Conservation (phyloP, 2,888 invertebrate genomes). For the Danaus chrysippus region DNA sequence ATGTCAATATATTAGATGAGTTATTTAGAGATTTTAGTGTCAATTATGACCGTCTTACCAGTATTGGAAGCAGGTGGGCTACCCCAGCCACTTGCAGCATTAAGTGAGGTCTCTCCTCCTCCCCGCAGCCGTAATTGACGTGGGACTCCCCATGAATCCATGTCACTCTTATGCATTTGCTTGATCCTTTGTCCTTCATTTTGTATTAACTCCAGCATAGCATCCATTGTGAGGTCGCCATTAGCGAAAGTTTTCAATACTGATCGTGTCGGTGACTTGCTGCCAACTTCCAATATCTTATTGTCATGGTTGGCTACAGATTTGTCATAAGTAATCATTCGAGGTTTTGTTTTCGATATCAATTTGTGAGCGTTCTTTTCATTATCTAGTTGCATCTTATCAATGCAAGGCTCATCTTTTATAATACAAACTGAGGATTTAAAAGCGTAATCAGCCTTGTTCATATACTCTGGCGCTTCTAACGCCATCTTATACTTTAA, state of each 20-base stretch:
- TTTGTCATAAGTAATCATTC: constrained; percentile 62
- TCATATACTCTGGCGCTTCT: constrained; percentile 76
- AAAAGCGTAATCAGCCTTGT: constrained; percentile 82
- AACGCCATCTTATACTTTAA: constrained; percentile 79
- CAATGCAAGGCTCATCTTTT: constrained; percentile 72
- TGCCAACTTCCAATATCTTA: constrained; percentile 59
- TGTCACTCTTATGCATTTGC: constrained; percentile 44
- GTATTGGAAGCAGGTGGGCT: constrained; percentile 85
- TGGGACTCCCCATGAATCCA: constrained; percentile 80
- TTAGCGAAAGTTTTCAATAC: constrained; percentile 63
- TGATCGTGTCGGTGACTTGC: constrained; percentile 44
- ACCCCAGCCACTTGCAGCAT: constrained; percentile 88
- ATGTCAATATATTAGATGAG: too few species aligned
- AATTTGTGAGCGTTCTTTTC: constrained; percentile 67
- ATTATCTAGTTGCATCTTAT: constrained; percentile 65
- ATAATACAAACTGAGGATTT: constrained; percentile 79
- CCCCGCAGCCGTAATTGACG: constrained; percentile 83
- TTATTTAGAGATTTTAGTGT: constrained; percentile 2
- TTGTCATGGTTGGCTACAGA: constrained; percentile 71
- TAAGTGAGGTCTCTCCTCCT: constrained; percentile 90
- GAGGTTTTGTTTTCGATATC: constrained; percentile 67
- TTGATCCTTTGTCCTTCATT: constrained; percentile 55
- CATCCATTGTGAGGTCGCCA: constrained; percentile 73
- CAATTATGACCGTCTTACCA: constrained; percentile 49
- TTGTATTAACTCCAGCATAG: constrained; percentile 64